Evolutionary conservation across 2,888 invertebrate genomes (phyloP), one percentile per base, ranked within the genome.

Genomic region (Nemoura dubitans): DNA sequence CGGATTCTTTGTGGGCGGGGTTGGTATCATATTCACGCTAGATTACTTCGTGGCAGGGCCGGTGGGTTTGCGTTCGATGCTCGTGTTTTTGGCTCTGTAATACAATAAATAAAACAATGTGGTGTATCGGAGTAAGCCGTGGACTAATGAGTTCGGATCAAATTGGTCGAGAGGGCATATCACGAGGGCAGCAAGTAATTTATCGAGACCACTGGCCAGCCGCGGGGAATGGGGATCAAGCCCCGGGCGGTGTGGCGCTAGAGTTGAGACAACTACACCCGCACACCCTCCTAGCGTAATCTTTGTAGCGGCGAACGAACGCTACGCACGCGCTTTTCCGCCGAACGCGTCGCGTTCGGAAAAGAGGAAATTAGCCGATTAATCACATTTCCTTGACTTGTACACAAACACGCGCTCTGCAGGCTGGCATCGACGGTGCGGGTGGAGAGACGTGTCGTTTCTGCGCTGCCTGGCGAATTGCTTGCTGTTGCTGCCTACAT

Each of bases 321-420:
- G 59, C 59, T 14, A 59, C 10, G 59, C 59, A 59, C 59, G 59
- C 59, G 21, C 14, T 59, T 59, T 36, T 36, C 10, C 36, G 10
- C 36, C 5, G 10, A 10, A 3, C 59, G 59, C 3, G 16, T 14
- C 59, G 59, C 14, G 59, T 59, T 59, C 59, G 59, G 59, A 59
- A 59, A 59, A 59, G 59, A 59, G 59, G 59, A 59, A 59, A 59
- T 59, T 59, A 59, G 59, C 59, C 59, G 59, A 59, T 59, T 59
- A 59, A 59, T 59, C 59, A 59, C 59, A 59, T 59, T 59, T 59
- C 59, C 59, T 59, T 59, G 59, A 59, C 59, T 59, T 59, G 59
- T 59, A 59, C 14, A 59, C n/a, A n/a, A n/a, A n/a, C 3, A 59
- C 59, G 14, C 59, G 59, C 59, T 10, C 59, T 59, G 59, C 6